A percentile compares a stretch with the other conserved stretches of the same genome.
Conservation (phyloP, 2,888 invertebrate species). For the Isoperla grammatica region DNA sequence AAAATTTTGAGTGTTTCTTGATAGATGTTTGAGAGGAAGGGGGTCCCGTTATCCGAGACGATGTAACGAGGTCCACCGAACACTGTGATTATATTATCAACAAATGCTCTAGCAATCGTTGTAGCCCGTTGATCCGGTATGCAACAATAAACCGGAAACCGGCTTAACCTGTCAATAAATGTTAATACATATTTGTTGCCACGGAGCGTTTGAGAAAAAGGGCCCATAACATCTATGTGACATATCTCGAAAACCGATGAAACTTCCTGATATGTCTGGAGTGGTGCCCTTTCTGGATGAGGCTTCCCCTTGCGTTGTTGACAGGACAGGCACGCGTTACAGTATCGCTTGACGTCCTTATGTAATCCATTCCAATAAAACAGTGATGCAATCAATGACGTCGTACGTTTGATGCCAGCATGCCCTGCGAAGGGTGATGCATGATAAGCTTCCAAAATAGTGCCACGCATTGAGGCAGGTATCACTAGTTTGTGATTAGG, state of each 20-base stretch:
- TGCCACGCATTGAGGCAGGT: too few species aligned
- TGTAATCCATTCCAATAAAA: too few species aligned
- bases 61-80: background rate
- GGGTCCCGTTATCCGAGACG: background rate
- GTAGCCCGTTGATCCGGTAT: background rate
- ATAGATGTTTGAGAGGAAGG: background rate
- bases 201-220: background rate
- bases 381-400: too few species aligned
- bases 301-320: conserved; percentile 12
- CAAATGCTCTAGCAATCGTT: background rate
- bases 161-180: background rate
- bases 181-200: conserved; percentile 3
- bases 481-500: too few species aligned
- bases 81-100: background rate
- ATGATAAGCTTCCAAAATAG: too few species aligned
- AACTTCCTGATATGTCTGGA: conserved; percentile 12
- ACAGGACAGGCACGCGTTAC: too few species aligned
- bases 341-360: too few species aligned
- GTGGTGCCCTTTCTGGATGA: conserved; percentile 15
- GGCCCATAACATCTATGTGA: conserved; percentile 8
- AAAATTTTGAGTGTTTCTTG: background rate
- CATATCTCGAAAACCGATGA: conserved; percentile 7
- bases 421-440: too few species aligned
- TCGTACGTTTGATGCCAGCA: too few species aligned
- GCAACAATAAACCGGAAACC: background rate